Evolutionary conservation across 2,888 invertebrate species (phyloP), one percentile per base, ranked within the genome.

Genomic region (Glaucopsyche alexis): DNA sequence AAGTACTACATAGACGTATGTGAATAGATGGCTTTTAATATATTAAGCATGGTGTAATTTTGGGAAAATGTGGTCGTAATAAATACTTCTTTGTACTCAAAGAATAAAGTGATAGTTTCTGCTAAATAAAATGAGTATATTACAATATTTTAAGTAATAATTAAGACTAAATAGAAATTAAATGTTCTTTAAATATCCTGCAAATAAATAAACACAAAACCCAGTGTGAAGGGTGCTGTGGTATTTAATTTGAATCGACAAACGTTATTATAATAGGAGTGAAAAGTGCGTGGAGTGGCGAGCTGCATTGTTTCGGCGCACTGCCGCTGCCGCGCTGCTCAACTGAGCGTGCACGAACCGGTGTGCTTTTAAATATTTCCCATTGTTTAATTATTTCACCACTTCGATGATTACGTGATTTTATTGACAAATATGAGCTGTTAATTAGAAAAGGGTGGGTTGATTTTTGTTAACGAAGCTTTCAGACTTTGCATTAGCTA

Each of bases 341-440:
- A 87, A 85, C 85, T 88, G 85, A 81, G 82, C 82, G 84, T 82
- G 74, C 76, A 77, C 77, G 75, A 80, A 72, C 72, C 75, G 78
- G 78, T 79, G 72, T 80, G 80, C 79, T 77, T 79, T 79, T 77
- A 80, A 82, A 82, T 81, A 81, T 81, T 81, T 79, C 79, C 75
- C 75, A 79, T 81, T 79, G 79, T 81, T 78, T 81, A 78, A 77
- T 75, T 75, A 73, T 67, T 66, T 47, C 40, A 72, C 65, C 49
- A 64, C 72, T 65, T 60, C 45, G 29, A 19, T 71, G 47, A 49
- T 45, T 70, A 70, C 70, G 47, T 38, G 16, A 42, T 71, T 71
- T 60, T 55, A 60, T 60, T 60, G 60, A 60, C 38, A 60, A 60
- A 38, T 60, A 60, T 60, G 29, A 60, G 60, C 60, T 60, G 60